Base-by-base conservation (phyloP, 2,113 vertebrate species). In the Hystrix brachyura region DNA sequence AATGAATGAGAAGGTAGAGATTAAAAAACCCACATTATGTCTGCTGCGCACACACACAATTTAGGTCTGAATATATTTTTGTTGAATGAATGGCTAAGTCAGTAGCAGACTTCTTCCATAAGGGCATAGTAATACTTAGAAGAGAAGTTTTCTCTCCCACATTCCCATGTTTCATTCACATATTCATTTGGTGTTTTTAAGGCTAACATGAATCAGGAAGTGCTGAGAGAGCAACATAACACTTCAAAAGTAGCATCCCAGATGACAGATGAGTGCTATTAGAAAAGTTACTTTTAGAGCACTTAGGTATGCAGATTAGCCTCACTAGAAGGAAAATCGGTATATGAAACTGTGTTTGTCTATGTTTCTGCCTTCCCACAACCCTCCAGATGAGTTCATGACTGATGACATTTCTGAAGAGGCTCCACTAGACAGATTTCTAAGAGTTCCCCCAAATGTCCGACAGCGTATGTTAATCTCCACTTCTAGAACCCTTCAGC, bases 171-270 rank as follows among this genome's bases (percentile, higher is more conserved):
- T 51, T 95, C 51, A 80, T 12, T 82, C 82, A 79, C n/a, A 21
- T 43, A 72, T n/a, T 94, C 80, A 74, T 21, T 95, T 88, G 78
- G 78, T 34, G 81, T 80, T 91, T 87, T 19, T 59, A 84, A 95
- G 60, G n/a, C 38, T 82, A 69, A 71, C 3, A 12, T 51, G 65
- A 96, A 88, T 67, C 81, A 85, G 21, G 69, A 90, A 67, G 13
- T 38, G 10, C 43, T 79, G 32, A 87, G 43, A 38, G 19, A 81
- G 48, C 14, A 53, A 15, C 8, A 34, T 55, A 76, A 64, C 55
- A 67, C 43, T 83, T 94, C 46, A 59, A 81, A 19, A 27, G 90
- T 76, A 88, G 18, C 43, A 3, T 80, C n/a, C 46, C 21, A 18
- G 53, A 55, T 82, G 10, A 51, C 29, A 82, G 79, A 55, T 34